Evolutionary conservation across 2,888 invertebrate species (phyloP).

Genomic region (Falcaria lacertinaria): DNA sequence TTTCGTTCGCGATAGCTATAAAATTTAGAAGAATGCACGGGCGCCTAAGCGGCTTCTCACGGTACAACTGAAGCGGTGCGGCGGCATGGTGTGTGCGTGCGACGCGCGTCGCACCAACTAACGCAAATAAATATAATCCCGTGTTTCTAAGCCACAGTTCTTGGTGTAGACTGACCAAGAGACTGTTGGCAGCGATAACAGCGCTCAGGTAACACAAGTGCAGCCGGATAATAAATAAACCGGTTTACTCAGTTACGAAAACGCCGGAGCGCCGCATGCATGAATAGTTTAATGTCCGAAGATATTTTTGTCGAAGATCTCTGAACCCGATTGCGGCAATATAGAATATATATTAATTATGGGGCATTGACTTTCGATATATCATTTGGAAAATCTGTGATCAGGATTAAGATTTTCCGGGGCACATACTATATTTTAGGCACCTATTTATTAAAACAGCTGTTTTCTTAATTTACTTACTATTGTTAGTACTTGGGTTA

Average conservation of each 20-base stretch:
- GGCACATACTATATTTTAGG: no score
- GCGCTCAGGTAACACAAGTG: slow-evolving; percentile 1
- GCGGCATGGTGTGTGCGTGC: slow-evolving; percentile 60
- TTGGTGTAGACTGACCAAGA: slow-evolving; percentile 20
- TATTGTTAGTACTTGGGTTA: no score
- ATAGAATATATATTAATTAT: background rate
- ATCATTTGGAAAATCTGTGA: no score
- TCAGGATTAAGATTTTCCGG: no score
- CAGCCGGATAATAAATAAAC: slow-evolving; percentile 1
- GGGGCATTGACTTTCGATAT: no score
- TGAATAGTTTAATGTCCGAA: background rate
- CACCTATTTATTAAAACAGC: no score
- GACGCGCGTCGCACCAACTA: slow-evolving; percentile 57
- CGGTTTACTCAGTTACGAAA: slow-evolving; percentile 1
- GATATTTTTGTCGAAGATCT: background rate
- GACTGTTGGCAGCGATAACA: slow-evolving; percentile 2
- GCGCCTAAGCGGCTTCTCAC: slow-evolving; percentile 47
- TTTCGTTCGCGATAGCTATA: slow-evolving; percentile 20
- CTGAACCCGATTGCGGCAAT: background rate
- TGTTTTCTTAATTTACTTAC: no score
- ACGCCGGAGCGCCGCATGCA: background rate
- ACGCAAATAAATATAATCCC: slow-evolving; percentile 71
- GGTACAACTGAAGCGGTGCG: slow-evolving; percentile 58
- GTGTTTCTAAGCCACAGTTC: slow-evolving; percentile 38
- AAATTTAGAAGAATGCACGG: slow-evolving; percentile 36